phyloP scores from a whole-genome alignment of 2,797 vertebrate species.

The Hydrocynus forskahlii region DNA sequence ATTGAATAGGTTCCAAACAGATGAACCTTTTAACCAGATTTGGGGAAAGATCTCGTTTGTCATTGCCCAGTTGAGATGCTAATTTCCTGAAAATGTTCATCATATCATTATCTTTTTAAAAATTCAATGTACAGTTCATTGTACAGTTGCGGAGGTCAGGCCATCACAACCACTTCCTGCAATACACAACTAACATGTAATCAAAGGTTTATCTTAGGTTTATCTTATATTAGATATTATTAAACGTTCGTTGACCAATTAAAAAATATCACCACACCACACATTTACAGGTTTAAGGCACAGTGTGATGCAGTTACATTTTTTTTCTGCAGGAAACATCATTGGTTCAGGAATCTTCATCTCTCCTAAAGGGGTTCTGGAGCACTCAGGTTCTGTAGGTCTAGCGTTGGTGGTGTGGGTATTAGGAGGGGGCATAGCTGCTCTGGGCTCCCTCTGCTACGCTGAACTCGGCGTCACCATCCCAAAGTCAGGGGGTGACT shows the following conservation, averaged over 20 bases:
- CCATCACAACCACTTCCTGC: neutral
- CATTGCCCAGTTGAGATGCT: neutral
- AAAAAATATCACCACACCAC: no score
- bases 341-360: conserved; percentile 99
- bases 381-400: conserved; percentile 94
- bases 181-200: neutral
- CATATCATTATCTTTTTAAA: neutral
- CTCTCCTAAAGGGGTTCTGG: conserved; percentile 94
- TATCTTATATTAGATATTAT: neutral
- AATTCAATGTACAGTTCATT: neutral
- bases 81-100: neutral
- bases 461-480: conserved; percentile 96
- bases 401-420: conserved; percentile 91
- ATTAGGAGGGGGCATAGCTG: conserved; percentile 89
- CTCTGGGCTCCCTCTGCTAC: conserved; percentile 92
- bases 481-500: conserved; percentile 96
- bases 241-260: neutral
- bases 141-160: neutral
- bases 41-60: neutral
- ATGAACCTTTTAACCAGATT: neutral
- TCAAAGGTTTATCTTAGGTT: neutral
- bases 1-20: neutral
- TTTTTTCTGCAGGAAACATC: conserved; percentile 86
- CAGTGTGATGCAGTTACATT: neutral
- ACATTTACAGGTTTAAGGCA: neutral